Evolutionary conservation across 2,888 invertebrate species (phyloP), one percentile per base, ranked within the genome.

Genomic region (Clunio marinus): DNA sequence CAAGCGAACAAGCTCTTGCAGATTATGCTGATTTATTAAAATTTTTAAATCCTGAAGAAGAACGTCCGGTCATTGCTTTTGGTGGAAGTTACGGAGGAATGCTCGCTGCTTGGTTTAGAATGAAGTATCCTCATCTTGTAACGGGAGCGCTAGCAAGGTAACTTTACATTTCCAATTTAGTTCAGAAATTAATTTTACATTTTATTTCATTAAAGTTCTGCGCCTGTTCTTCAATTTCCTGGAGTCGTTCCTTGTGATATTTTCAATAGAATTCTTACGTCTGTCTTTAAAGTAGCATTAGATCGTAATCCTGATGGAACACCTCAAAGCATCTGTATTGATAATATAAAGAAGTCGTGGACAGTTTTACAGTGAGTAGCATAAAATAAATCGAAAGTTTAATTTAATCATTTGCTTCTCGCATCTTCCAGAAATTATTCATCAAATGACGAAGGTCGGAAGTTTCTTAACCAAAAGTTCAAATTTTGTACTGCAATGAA

Each of bases 101-200:
- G 98, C 79, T 99, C 27, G 84, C 97, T 0, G 91, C 97, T 0
- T 99, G 97, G 91, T 84, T 98, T 74, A 84, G 97, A 37, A 89
- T 96, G 78, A 98, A 97, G 79, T 98, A 97, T 80, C 97, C 97
- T 0, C 90, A 93, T 75, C 75, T 92, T 32, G 86, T 96, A 7
- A 80, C 83, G 27, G 97, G 97, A 0, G 89, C 97, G 1, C 86
- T 98, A 70, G 96, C 98, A 2, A 88, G n/a, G n/a, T n/a, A n/a
- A n/a, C n/a, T n/a, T n/a, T n/a, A n/a, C n/a, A n/a, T n/a, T n/a
- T n/a, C n/a, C n/a, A n/a, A n/a, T n/a, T n/a, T n/a, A n/a, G n/a
- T n/a, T n/a, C n/a, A n/a, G n/a, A n/a, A n/a, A n/a, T n/a, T n/a
- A n/a, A n/a, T n/a, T n/a, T n/a, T n/a, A n/a, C n/a, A n/a, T n/a